Evolutionary conservation across 2,113 vertebrate genomes (phyloP).

Genomic region (Orycteropus afer): DNA sequence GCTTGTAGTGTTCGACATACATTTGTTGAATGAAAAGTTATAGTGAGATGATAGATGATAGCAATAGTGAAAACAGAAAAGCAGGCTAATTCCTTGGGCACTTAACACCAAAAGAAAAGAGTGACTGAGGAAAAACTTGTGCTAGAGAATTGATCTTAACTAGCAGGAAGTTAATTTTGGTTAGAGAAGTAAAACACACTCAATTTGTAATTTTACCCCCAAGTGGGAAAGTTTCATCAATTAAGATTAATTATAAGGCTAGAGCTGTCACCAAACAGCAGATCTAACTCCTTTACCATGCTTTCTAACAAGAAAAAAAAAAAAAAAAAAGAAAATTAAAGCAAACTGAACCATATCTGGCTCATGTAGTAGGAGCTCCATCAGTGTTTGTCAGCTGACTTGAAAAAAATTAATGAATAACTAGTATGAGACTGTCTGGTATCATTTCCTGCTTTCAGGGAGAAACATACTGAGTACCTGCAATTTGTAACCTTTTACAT

Average conservation of each 20-base stretch:
- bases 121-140: background rate
- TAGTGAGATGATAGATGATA: background rate
- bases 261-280: background rate
- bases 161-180: background rate
- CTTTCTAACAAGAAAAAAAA: background rate
- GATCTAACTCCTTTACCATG: background rate
- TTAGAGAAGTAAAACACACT: constrained; percentile 8
- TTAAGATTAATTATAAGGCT: background rate
- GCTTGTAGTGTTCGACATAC: background rate
- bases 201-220: background rate
- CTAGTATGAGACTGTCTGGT: background rate
- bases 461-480: background rate
- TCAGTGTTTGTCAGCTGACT: background rate
- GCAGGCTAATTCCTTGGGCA: background rate
- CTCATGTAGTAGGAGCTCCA: background rate
- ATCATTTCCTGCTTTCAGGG: background rate
- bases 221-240: background rate
- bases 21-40: background rate
- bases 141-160: background rate
- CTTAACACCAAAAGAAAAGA: background rate
- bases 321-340: background rate
- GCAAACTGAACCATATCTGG: background rate
- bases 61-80: background rate
- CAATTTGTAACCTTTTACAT: background rate
- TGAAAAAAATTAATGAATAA: constrained; percentile 18